These are phyloP conservation scores for Cantharis rustica DNA, from an alignment of 2,888 invertebrate species.

Conservation along the genomic window DNA sequence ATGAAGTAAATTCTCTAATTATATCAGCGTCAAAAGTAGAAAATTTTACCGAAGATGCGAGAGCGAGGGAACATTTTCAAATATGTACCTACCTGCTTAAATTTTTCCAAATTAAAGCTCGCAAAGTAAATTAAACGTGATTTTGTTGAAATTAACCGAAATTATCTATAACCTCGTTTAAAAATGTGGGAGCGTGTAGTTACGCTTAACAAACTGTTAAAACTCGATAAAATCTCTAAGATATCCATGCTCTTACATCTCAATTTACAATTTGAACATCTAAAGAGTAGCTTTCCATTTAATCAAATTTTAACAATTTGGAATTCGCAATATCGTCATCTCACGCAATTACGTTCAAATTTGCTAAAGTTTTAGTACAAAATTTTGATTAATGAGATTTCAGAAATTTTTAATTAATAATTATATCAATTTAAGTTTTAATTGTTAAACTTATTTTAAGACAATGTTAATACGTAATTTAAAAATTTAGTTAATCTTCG, in stretches of 20 bases:
- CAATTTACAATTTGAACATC: conserved; percentile 28
- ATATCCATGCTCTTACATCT: conserved; percentile 18
- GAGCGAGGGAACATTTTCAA: neutral
- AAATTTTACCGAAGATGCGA: neutral
- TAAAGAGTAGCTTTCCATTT: conserved; percentile 14
- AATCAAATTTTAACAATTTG: neutral
- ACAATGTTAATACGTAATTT: neutral
- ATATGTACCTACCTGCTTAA: neutral
- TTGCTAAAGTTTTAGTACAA: neutral
- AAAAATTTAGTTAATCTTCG: neutral
- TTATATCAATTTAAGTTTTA: neutral
- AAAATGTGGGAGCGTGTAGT: conserved; percentile 25
- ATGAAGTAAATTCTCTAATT: neutral
- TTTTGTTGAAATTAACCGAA: neutral
- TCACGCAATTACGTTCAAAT: neutral
- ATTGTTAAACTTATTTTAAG: neutral
- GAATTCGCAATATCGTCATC: neutral
- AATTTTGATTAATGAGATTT: neutral
- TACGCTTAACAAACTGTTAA: conserved; percentile 17
- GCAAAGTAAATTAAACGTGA: neutral
- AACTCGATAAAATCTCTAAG: conserved; percentile 26
- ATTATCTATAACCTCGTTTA: conserved; percentile 13
- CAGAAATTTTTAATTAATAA: neutral
- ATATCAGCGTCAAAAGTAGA: neutral
- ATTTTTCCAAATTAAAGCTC: neutral